Conservation (phyloP, 2,113 vertebrate genomes). For the Arenaria interpres region DNA sequence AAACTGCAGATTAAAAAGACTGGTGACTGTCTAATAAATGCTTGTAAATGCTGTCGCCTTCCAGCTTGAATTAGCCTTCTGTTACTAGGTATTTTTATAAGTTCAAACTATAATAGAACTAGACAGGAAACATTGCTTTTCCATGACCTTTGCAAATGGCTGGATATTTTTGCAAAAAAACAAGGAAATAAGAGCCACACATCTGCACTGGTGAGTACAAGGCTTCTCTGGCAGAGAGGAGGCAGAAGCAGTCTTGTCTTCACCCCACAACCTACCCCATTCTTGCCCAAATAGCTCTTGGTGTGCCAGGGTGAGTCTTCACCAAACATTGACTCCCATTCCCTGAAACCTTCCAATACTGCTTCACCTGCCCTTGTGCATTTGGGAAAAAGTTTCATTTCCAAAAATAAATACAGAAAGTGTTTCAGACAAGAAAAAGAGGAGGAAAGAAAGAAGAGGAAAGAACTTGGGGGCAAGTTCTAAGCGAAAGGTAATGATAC, state of each 20-base stretch:
- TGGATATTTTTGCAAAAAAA: background rate
- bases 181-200: background rate
- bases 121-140: background rate
- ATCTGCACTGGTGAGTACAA: background rate
- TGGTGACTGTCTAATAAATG: background rate
- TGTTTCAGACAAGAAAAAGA: background rate
- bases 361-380: background rate
- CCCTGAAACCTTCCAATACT: background rate
- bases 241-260: background rate
- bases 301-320: background rate
- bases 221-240: background rate
- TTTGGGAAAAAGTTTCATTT: background rate
- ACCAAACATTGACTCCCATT: background rate
- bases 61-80: background rate
- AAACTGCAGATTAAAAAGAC: background rate
- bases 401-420: background rate
- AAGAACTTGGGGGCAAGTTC: background rate
- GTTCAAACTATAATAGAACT: background rate
- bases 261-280: background rate
- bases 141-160: background rate
- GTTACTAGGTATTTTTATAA: background rate
- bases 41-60: background rate
- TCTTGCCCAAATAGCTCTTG: background rate
- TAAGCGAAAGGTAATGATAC: background rate
- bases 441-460: background rate